Percentiles rank a stretch among this genome's conserved stretches.
phyloP scores from a whole-genome alignment of 2,113 vertebrate species.

The Hippocampus guttulatus region DNA sequence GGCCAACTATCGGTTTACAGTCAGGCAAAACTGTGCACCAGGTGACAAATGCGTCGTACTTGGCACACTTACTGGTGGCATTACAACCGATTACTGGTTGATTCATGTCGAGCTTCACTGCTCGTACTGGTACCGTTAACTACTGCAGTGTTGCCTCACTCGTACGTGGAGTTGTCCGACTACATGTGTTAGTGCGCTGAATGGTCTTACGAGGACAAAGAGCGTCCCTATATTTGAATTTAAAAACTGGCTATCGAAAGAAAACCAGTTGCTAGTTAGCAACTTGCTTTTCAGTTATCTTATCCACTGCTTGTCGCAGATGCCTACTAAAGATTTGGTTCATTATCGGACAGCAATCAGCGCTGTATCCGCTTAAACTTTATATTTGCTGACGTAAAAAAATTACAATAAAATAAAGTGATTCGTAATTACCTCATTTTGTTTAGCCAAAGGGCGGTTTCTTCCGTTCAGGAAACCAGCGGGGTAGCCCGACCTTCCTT shows the following conservation, averaged over 20 bases:
- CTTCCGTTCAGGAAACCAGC: not conserved
- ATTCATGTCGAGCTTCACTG: not conserved
- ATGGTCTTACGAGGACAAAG: not conserved
- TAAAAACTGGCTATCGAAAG: not conserved
- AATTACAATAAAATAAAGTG: not conserved
- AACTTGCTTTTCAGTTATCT: not conserved
- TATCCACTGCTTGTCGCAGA: not conserved
- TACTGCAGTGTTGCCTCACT: not conserved
- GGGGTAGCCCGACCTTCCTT: conserved; percentile 3
- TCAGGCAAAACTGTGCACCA: not conserved
- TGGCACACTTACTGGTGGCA: not conserved
- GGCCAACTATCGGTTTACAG: too few relatives aligned
- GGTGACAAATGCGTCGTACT: not conserved
- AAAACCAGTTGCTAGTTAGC: not conserved
- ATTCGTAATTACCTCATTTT: conserved; percentile 23
- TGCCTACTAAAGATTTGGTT: not conserved
- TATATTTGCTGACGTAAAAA: not conserved
- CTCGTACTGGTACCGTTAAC: not conserved
- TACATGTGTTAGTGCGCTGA: not conserved
- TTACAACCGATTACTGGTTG: not conserved
- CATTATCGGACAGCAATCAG: not conserved
- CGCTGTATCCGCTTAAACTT: not conserved
- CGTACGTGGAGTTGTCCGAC: not conserved
- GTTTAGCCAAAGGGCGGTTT: not conserved
- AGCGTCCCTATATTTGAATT: not conserved